phyloP scores from a whole-genome alignment of 2,888 invertebrate genomes.

The Neelides folsomi region DNA sequence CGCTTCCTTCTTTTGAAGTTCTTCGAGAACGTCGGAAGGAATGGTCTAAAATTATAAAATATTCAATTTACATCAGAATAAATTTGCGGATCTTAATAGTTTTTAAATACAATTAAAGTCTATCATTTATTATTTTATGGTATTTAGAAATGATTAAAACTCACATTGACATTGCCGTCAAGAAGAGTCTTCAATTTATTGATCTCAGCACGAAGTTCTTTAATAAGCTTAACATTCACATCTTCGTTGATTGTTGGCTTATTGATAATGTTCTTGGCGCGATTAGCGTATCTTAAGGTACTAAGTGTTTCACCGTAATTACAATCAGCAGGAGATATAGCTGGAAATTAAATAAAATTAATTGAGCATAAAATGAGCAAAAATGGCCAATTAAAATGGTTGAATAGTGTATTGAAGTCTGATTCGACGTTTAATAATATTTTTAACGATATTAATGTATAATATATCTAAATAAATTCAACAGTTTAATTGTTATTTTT shows the following conservation, averaged over 20 bases:
- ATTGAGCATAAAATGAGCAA: too few relatives aligned
- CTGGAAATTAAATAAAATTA: conserved; percentile 18
- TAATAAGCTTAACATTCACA: conserved; percentile 71
- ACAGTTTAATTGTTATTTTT: too few relatives aligned
- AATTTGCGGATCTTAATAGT: too few relatives aligned
- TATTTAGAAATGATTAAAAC: too few relatives aligned
- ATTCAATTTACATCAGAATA: too few relatives aligned
- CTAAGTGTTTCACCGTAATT: conserved; percentile 78
- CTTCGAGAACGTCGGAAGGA: conserved; percentile 51
- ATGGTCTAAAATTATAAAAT: too few relatives aligned
- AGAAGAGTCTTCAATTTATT: conserved; percentile 63
- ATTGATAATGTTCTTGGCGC: conserved; percentile 81
- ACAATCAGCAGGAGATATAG: conserved; percentile 62
- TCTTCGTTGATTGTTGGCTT: conserved; percentile 84
- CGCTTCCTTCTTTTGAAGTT: conserved; percentile 77
- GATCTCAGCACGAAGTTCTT: conserved; percentile 72
- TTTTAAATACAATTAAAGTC: too few relatives aligned
- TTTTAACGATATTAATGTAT: background rate
- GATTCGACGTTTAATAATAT: too few relatives aligned
- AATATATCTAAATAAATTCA: too few relatives aligned
- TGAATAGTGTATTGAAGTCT: too few relatives aligned
- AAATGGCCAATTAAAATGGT: too few relatives aligned
- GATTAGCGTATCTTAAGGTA: conserved; percentile 72
- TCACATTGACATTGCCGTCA: conserved; percentile 44
- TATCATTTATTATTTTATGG: too few relatives aligned